A percentile compares a stretch with the other conserved stretches of the same genome.
Evolutionary conservation across 2,113 vertebrate genomes (phyloP).

Genomic region (Sinosuthora webbiana): DNA sequence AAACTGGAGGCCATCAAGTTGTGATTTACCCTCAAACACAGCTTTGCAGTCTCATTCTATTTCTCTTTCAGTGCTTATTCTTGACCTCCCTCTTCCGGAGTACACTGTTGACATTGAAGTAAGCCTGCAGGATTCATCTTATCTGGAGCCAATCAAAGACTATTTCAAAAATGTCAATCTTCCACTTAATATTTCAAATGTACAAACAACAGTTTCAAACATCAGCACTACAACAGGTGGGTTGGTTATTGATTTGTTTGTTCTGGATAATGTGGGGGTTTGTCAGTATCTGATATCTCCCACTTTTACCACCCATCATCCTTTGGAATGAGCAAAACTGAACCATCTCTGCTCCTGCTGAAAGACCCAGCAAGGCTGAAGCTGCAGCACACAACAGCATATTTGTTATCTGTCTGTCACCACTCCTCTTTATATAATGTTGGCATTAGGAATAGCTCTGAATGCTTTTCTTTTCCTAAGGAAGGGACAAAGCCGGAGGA

Average conservation of each 20-base stretch:
- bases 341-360: not conserved
- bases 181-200: slow-evolving; percentile 20
- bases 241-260: not conserved
- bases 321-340: not conserved
- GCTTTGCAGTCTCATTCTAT: not conserved
- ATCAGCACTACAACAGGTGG: slow-evolving; percentile 70
- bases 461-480: not conserved
- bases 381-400: not conserved
- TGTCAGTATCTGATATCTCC: not conserved
- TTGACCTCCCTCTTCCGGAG: not conserved
- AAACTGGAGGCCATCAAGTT: not conserved
- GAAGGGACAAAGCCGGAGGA: not conserved
- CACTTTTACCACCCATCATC: fast-evolving
- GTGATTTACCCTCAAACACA: not conserved
- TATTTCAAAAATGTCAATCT: slow-evolving; percentile 41
- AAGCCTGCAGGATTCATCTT: slow-evolving; percentile 39
- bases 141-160: slow-evolving; percentile 33
- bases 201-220: slow-evolving; percentile 25
- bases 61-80: slow-evolving; percentile 45
- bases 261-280: not conserved
- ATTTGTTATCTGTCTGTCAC: not conserved
- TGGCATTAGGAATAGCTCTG: not conserved
- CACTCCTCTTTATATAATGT: not conserved
- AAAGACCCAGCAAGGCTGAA: not conserved
- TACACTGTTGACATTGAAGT: slow-evolving; percentile 62